Percentiles rank a stretch among this genome's conserved stretches.
These are phyloP conservation scores for Hedychridium roseum DNA, from an alignment of 2,888 invertebrate genomes.

Conservation along the genomic window DNA sequence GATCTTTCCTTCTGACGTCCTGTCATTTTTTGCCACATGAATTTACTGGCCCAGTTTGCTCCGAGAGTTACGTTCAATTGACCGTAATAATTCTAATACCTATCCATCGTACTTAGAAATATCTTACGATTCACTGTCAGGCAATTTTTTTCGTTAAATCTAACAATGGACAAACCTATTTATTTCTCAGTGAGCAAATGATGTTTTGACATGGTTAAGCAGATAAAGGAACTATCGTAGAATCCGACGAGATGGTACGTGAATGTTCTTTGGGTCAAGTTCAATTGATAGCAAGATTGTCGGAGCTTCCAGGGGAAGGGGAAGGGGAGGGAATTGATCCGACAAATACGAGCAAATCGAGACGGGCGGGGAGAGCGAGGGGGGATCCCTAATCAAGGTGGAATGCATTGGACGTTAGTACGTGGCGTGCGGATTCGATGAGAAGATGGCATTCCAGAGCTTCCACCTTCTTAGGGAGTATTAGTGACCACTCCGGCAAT, in stretches of 20 bases:
- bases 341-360: slow-evolving; percentile 46
- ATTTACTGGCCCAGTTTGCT: too few relatives aligned
- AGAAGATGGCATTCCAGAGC: slow-evolving; percentile 48
- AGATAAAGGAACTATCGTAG: too few relatives aligned
- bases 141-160: too few relatives aligned
- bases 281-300: slow-evolving; percentile 19
- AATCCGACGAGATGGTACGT: slow-evolving; percentile 13
- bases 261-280: slow-evolving; percentile 23
- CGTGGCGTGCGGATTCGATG: slow-evolving; percentile 48
- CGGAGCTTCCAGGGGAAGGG: slow-evolving; percentile 4
- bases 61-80: too few relatives aligned
- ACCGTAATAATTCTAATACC: too few relatives aligned
- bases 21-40: too few relatives aligned
- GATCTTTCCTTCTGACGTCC: too few relatives aligned
- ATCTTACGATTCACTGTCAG: too few relatives aligned
- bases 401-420: slow-evolving; percentile 55
- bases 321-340: slow-evolving; percentile 22
- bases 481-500: slow-evolving; percentile 58
- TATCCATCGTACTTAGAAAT: too few relatives aligned
- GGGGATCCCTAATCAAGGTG: slow-evolving; percentile 53
- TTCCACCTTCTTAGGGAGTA: slow-evolving; percentile 55
- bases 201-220: too few relatives aligned
- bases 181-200: too few relatives aligned
- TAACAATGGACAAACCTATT: too few relatives aligned
- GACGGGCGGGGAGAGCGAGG: slow-evolving; percentile 39